phyloP scores from a whole-genome alignment of 2,113 vertebrate genomes.

The Phaetusa simplex region DNA sequence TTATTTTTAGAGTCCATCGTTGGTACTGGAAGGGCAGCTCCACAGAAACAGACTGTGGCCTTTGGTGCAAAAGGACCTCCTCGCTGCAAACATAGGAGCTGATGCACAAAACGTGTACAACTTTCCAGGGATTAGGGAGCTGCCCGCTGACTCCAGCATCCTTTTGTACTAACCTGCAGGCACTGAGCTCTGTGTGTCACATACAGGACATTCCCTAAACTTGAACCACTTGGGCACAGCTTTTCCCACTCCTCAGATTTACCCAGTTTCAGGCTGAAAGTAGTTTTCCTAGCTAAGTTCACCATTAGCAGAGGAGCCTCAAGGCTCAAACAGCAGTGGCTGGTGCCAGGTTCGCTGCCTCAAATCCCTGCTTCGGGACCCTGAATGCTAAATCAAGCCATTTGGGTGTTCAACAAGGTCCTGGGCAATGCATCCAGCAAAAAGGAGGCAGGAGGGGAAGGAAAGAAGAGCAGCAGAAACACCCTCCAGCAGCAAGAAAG shows the following conservation, averaged over 20 bases:
- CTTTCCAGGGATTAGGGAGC: background rate
- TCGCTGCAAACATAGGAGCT: background rate
- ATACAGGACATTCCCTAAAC: background rate
- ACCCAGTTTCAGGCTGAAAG: background rate
- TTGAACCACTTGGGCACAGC: background rate
- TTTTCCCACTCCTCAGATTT: background rate
- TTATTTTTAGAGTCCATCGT: background rate
- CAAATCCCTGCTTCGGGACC: background rate
- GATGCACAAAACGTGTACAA: accelerated
- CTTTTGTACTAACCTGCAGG: background rate
- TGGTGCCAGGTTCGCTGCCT: background rate
- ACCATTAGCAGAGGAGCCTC: background rate
- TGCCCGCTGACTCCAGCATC: background rate
- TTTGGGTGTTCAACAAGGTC: background rate
- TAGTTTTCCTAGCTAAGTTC: background rate
- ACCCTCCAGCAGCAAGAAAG: background rate
- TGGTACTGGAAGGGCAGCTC: background rate
- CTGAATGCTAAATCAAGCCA: background rate
- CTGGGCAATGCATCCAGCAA: background rate
- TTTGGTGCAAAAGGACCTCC: background rate
- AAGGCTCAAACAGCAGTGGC: background rate
- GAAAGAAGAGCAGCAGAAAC: background rate
- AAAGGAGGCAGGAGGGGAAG: background rate
- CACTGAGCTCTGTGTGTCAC: background rate
- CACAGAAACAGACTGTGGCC: accelerated